A percentile compares a stretch with the other conserved stretches of the same genome.
These are phyloP conservation scores for Tachyglossus aculeatus DNA, from an alignment of 2,797 vertebrate genomes.

Conservation along the genomic window DNA sequence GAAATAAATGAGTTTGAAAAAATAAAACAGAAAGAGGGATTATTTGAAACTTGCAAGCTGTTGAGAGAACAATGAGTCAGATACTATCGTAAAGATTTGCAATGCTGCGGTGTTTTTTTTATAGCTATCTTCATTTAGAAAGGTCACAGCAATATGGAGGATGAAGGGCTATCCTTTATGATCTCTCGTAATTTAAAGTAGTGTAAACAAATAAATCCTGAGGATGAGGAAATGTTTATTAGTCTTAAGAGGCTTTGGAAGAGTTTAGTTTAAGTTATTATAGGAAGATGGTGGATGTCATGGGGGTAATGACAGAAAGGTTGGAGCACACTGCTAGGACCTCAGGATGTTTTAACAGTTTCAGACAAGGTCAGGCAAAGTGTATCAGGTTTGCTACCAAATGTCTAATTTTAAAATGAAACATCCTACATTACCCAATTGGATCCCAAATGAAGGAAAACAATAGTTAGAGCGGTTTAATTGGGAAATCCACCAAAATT, in stretches of 20 bases:
- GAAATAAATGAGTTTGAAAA: conserved; percentile 59
- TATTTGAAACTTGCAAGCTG: conserved; percentile 63
- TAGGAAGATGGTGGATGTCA: not conserved
- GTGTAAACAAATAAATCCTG: conserved; percentile 73
- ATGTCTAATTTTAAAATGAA: no score
- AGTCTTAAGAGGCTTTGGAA: conserved; percentile 48
- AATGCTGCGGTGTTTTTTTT: conserved; percentile 54
- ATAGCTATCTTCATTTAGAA: conserved; percentile 66
- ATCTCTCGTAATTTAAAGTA: conserved; percentile 64
- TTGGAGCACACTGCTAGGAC: conserved; percentile 41
- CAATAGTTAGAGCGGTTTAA: no score
- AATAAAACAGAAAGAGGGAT: conserved; percentile 55
- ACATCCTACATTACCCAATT: no score
- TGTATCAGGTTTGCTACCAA: no score
- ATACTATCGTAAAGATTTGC: conserved; percentile 65
- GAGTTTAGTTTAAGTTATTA: conserved; percentile 45
- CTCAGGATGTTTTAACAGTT: conserved; percentile 24
- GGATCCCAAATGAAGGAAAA: no score
- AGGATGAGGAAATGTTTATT: conserved; percentile 63
- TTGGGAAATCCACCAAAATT: no score
- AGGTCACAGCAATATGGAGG: conserved; percentile 63
- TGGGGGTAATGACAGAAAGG: conserved; percentile 33
- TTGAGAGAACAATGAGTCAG: conserved; percentile 61
- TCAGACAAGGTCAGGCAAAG: not conserved
- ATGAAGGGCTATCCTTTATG: conserved; percentile 68